Percentiles rank a stretch among this genome's conserved stretches.
Evolutionary conservation across 1,140 invertebrate species (phyloP).

Genomic region (Metaphire vulgaris): DNA sequence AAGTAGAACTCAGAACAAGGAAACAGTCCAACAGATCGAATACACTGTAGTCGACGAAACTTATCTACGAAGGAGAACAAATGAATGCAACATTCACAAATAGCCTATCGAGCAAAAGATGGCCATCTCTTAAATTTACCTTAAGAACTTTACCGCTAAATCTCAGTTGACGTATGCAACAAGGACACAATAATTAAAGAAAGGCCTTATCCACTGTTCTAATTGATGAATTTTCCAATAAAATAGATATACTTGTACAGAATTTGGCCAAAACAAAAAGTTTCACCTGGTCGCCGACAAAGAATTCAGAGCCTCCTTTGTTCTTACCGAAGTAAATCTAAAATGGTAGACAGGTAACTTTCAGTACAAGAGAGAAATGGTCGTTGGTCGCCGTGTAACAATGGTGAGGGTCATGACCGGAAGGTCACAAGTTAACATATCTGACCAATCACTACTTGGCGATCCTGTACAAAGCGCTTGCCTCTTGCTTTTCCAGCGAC

Average conservation of each 20-base stretch:
- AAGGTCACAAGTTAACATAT: too few species aligned
- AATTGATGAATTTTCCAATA: not conserved
- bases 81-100: not conserved
- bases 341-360: too few species aligned
- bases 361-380: too few species aligned
- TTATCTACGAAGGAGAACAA: slow-evolving; percentile 42
- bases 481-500: too few species aligned
- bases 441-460: too few species aligned
- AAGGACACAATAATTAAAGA: not conserved
- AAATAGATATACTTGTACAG: not conserved
- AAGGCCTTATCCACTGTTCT: not conserved
- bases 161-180: not conserved
- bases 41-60: slow-evolving; percentile 54
- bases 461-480: too few species aligned
- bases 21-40: slow-evolving; percentile 55
- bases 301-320: slow-evolving; percentile 30
- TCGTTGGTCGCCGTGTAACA: too few species aligned
- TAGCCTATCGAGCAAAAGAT: not conserved
- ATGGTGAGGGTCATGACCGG: too few species aligned
- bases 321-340: slow-evolving; percentile 30
- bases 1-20: slow-evolving; percentile 45
- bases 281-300: slow-evolving; percentile 26
- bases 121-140: not conserved
- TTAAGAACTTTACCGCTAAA: not conserved
- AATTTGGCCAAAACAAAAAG: not conserved